Conservation (phyloP, 2,113 vertebrate genomes). For the Lonchura striata region DNA sequence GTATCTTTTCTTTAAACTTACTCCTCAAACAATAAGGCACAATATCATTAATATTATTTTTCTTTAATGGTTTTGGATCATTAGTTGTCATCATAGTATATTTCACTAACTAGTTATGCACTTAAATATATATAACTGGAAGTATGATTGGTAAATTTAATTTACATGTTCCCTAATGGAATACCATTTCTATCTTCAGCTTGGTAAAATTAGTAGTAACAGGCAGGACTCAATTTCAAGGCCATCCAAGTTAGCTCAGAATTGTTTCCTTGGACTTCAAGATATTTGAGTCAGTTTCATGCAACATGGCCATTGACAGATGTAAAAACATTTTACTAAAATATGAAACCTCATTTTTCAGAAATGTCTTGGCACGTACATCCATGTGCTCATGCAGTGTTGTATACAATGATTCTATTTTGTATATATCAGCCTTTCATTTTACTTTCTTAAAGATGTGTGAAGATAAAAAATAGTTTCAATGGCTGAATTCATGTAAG, state of each 20-base stretch:
- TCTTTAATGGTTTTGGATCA: conserved; percentile 9
- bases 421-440: neutral
- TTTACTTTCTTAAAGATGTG: neutral
- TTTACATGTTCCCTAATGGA: neutral
- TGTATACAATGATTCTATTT: neutral
- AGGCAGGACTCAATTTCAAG: neutral
- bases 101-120: neutral
- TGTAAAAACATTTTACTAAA: neutral
- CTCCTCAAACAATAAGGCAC: too few relatives aligned
- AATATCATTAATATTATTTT: conserved; percentile 10
- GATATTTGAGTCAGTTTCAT: neutral
- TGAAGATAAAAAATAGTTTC: neutral
- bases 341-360: neutral
- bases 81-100: conserved; percentile 28
- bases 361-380: neutral
- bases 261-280: neutral
- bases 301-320: neutral
- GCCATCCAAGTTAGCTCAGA: neutral
- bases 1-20: neutral
- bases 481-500: neutral
- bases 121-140: neutral
- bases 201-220: neutral
- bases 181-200: neutral
- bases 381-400: neutral
- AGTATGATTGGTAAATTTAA: conserved; percentile 9